These are phyloP conservation scores for Melinaea marsaeus DNA, from an alignment of 2,888 invertebrate genomes.

Conservation along the genomic window DNA sequence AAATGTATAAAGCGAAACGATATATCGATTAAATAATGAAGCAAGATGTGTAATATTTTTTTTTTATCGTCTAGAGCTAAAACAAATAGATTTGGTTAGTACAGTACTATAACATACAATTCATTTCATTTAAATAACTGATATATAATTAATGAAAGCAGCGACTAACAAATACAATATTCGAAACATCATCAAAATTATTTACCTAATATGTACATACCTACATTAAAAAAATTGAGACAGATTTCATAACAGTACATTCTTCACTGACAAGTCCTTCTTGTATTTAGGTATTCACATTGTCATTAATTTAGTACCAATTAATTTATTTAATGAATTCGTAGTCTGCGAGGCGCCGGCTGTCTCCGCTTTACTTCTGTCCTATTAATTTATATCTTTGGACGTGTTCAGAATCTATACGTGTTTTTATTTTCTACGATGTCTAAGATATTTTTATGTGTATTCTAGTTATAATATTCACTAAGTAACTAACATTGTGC, in stretches of 20 bases:
- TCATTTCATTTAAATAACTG: too few species aligned
- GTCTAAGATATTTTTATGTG: slow-evolving; percentile 41
- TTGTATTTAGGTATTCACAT: slow-evolving; percentile 26
- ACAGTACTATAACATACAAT: too few species aligned
- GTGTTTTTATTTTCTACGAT: slow-evolving; percentile 58
- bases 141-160: too few species aligned
- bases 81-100: too few species aligned
- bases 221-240: neutral
- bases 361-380: slow-evolving; percentile 58
- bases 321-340: slow-evolving; percentile 74
- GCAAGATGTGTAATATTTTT: too few species aligned
- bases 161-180: too few species aligned
- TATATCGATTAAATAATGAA: neutral
- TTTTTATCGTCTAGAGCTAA: neutral
- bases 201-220: neutral
- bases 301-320: slow-evolving; percentile 62
- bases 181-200: neutral
- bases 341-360: slow-evolving; percentile 56
- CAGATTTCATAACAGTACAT: neutral
- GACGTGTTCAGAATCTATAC: slow-evolving; percentile 70
- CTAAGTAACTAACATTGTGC: too few species aligned
- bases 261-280: slow-evolving; percentile 1
- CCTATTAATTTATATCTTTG: slow-evolving; percentile 73
- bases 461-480: neutral
- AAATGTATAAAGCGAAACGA: neutral